Percentiles rank a stretch among this genome's conserved stretches.
Conservation (phyloP, 2,113 vertebrate genomes). For the Poeciliopsis retropinna region DNA sequence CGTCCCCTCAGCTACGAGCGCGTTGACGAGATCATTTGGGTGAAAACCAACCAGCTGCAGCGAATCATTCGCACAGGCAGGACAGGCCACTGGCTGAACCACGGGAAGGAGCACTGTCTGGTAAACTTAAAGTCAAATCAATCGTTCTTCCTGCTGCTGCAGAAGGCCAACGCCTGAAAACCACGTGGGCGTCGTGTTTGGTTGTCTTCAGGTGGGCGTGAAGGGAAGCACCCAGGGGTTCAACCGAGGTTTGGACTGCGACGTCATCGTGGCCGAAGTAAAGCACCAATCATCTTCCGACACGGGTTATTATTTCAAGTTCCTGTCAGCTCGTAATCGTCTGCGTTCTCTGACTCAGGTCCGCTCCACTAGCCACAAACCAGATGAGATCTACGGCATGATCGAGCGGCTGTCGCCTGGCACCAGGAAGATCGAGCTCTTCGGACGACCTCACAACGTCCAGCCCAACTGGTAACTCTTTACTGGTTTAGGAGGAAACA, state of each 20-base stretch:
- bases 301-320: not conserved
- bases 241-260: slow-evolving; percentile 91
- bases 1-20: slow-evolving; percentile 84
- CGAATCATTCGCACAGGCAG: slow-evolving; percentile 92
- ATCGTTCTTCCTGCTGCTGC: not conserved
- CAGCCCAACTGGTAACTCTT: slow-evolving; percentile 89
- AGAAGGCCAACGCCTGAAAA: not conserved
- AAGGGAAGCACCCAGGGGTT: slow-evolving; percentile 94
- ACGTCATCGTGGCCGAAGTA: slow-evolving; percentile 94
- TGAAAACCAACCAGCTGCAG: slow-evolving; percentile 95
- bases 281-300: not conserved
- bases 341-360: slow-evolving; percentile 73
- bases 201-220: slow-evolving; percentile 84
- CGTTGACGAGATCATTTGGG: slow-evolving; percentile 95
- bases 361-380: slow-evolving; percentile 94
- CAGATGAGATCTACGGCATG: slow-evolving; percentile 95
- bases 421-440: slow-evolving; percentile 92
- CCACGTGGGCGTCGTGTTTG: not conserved
- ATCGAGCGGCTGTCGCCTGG: slow-evolving; percentile 92
- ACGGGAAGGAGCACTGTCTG: slow-evolving; percentile 94
- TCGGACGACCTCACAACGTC: slow-evolving; percentile 92
- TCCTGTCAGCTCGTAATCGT: not conserved
- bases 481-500: no score
- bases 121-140: slow-evolving; percentile 60
- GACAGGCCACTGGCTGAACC: slow-evolving; percentile 93